Percentiles rank a stretch among this genome's conserved stretches.
These are phyloP conservation scores for Rhynchopsitta pachyrhyncha DNA, from an alignment of 2,113 vertebrate genomes.

Conservation along the genomic window DNA sequence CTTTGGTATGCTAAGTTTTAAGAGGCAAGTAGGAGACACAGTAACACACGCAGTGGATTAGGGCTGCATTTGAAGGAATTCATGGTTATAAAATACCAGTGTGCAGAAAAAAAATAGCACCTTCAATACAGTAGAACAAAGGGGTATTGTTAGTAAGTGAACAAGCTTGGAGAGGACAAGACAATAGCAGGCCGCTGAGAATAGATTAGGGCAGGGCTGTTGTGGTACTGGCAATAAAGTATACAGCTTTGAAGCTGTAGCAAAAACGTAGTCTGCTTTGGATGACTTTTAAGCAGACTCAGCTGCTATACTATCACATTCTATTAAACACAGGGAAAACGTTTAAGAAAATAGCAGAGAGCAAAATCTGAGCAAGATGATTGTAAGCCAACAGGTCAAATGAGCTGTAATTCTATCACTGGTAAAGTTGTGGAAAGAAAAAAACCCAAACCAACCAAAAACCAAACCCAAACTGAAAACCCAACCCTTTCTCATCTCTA, in stretches of 20 bases:
- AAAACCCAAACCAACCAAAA: background rate
- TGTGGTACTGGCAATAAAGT: conserved; percentile 82
- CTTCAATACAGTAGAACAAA: conserved; percentile 60
- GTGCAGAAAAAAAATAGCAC: conserved; percentile 49
- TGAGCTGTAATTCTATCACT: conserved; percentile 63
- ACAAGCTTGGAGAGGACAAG: conserved; percentile 58
- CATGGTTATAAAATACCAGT: conserved; percentile 51
- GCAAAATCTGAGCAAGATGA: conserved; percentile 71
- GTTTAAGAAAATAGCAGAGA: conserved; percentile 69
- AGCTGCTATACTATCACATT: conserved; percentile 85
- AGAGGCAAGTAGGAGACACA: conserved; percentile 61
- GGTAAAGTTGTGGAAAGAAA: background rate
- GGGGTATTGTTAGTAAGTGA: conserved; percentile 56
- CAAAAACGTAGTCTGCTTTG: conserved; percentile 74
- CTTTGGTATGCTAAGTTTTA: conserved; percentile 72
- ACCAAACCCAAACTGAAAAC: background rate
- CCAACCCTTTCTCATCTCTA: conserved; percentile 31
- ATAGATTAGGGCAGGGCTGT: conserved; percentile 64
- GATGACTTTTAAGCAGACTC: conserved; percentile 74
- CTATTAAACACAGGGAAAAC: conserved; percentile 77
- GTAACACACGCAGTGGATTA: conserved; percentile 37
- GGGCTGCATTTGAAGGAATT: conserved; percentile 62
- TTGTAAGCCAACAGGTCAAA: conserved; percentile 69
- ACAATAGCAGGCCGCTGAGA: conserved; percentile 55
- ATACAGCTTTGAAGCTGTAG: conserved; percentile 76